Percentiles rank a stretch among this genome's conserved stretches.
These are phyloP conservation scores for Cosmopolites sordidus DNA, from an alignment of 2,888 invertebrate species.

Conservation along the genomic window DNA sequence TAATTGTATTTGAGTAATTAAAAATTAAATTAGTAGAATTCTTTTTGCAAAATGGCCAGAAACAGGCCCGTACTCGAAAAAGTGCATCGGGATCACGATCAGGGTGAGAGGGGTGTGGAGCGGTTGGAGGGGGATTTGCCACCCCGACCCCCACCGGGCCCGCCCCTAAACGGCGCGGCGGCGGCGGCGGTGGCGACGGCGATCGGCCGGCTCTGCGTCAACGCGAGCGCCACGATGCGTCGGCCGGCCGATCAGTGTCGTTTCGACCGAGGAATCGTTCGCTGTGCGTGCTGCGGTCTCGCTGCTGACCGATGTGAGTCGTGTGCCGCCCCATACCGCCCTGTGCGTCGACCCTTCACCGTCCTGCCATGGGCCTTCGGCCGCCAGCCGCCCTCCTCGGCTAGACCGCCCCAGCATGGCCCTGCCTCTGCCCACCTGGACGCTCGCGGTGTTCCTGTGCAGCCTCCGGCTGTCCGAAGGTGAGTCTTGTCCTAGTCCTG, in stretches of 20 bases:
- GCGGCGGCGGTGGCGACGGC: slow-evolving; percentile 12
- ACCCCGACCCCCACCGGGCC: slow-evolving; percentile 3
- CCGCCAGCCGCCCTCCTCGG: slow-evolving; percentile 28
- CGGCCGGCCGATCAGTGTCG: slow-evolving; percentile 22
- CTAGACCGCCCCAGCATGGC: slow-evolving; percentile 29
- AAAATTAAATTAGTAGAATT: too few relatives aligned
- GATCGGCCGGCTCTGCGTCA: slow-evolving; percentile 1
- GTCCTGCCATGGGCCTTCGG: slow-evolving; percentile 27
- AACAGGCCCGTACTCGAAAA: too few relatives aligned
- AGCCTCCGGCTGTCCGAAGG: slow-evolving; percentile 26
- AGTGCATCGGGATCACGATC: too few relatives aligned
- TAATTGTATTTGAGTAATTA: too few relatives aligned
- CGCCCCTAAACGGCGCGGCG: slow-evolving; percentile 20
- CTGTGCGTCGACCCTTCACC: slow-evolving; percentile 16
- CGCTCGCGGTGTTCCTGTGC: slow-evolving; percentile 25
- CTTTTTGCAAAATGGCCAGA: too few relatives aligned
- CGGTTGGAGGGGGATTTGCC: too few relatives aligned
- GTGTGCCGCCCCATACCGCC: slow-evolving; percentile 18
- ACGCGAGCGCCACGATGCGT: slow-evolving; percentile 25
- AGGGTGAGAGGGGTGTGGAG: too few relatives aligned
- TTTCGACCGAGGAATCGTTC: slow-evolving; percentile 15
- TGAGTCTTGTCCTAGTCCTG: slow-evolving; percentile 4
- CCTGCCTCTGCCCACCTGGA: slow-evolving; percentile 24
- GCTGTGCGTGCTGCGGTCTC: background rate
- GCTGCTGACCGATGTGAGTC: slow-evolving; percentile 1